Evolutionary conservation across 2,113 vertebrate species (phyloP).

Genomic region (Microtus montanus): DNA sequence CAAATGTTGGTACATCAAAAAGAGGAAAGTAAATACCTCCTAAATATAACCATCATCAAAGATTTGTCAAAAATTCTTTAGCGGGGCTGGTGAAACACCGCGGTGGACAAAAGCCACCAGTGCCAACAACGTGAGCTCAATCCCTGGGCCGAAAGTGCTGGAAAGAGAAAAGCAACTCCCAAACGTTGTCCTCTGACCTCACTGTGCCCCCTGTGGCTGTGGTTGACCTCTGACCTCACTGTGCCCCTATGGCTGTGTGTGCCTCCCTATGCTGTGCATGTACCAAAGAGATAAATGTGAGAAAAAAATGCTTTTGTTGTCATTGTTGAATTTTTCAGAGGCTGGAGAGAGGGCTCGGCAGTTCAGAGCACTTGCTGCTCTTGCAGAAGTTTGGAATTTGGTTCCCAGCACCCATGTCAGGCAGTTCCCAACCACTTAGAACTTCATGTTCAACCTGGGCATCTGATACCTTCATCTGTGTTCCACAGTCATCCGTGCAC

Average conservation of each 20-base stretch:
- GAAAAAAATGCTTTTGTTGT: background rate
- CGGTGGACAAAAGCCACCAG: background rate
- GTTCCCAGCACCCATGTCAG: background rate
- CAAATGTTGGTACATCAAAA: conserved; percentile 15
- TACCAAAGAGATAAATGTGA: background rate
- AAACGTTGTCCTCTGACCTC: too few relatives aligned
- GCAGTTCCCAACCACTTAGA: background rate
- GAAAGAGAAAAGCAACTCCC: background rate
- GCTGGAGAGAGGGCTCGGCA: background rate
- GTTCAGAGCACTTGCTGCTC: background rate
- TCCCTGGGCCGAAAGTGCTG: too few relatives aligned
- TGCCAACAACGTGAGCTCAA: background rate
- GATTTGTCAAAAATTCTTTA: conserved; percentile 17
- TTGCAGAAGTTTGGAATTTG: too few relatives aligned
- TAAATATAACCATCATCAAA: background rate
- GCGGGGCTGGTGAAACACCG: background rate
- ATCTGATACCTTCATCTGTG: background rate
- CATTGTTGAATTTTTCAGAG: background rate
- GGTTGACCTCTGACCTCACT: background rate
- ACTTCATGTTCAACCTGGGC: background rate
- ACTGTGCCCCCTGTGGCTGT: too few relatives aligned
- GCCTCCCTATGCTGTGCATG: too few relatives aligned
- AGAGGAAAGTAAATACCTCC: background rate
- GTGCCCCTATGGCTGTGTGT: too few relatives aligned
- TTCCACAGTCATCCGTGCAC: background rate